These are phyloP conservation scores for Drosophila ezoana DNA, from an alignment of 2,888 invertebrate species.

Conservation along the genomic window DNA sequence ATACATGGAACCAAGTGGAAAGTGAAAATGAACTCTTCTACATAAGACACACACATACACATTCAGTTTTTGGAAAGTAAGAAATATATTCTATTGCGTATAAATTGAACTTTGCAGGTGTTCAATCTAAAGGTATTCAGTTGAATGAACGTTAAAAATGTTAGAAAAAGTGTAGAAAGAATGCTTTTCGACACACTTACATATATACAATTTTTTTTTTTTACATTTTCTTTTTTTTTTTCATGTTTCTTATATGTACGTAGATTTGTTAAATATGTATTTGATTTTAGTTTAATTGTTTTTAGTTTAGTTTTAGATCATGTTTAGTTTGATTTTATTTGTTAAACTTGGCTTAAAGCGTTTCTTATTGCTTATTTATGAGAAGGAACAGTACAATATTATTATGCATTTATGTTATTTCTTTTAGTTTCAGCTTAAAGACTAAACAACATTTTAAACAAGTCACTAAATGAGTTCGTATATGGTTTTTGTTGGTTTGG, in stretches of 20 bases:
- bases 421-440: constrained; percentile 63
- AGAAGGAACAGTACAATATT: constrained; percentile 78
- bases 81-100: constrained; percentile 33
- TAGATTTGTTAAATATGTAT: constrained; percentile 50
- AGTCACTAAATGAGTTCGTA: constrained; percentile 64
- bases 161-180: constrained; percentile 73
- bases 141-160: constrained; percentile 54
- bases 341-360: constrained; percentile 74
- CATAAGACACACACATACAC: constrained; percentile 13
- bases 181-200: constrained; percentile 55
- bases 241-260: constrained; percentile 24
- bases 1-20: background rate
- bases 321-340: constrained; percentile 70
- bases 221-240: constrained; percentile 29
- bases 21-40: constrained; percentile 19
- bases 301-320: constrained; percentile 54
- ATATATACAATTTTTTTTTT: constrained; percentile 56
- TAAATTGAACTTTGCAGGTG: constrained; percentile 39
- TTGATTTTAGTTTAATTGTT: constrained; percentile 50
- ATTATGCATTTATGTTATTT: constrained; percentile 45
- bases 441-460: constrained; percentile 77
- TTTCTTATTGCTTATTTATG: constrained; percentile 80
- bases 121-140: constrained; percentile 34
- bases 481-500: constrained; percentile 26
- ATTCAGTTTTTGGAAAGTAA: constrained; percentile 19